Percentiles rank a stretch among this genome's conserved stretches.
phyloP scores from a whole-genome alignment of 2,113 vertebrate genomes.

The Manacus vitellinus region DNA sequence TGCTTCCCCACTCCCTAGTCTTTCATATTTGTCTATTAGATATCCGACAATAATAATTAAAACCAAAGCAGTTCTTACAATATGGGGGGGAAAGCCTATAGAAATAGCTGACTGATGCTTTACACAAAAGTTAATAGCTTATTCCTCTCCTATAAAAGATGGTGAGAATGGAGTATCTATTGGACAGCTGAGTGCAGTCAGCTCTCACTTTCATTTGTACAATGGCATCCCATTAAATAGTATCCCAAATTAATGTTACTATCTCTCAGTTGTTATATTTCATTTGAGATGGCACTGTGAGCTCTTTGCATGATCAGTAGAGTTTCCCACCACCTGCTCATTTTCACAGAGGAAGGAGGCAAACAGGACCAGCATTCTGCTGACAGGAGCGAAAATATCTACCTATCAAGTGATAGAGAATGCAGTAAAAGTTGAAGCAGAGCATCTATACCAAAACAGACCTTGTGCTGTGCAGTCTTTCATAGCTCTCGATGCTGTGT shows the following conservation, averaged over 20 bases:
- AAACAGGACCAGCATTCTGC: neutral
- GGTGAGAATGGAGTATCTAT: neutral
- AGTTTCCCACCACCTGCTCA: neutral
- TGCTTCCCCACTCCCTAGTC: rapidly evolving
- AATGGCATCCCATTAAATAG: neutral
- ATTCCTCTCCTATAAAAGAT: neutral
- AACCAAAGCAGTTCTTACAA: neutral
- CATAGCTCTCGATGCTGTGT: neutral
- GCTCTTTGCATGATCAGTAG: neutral
- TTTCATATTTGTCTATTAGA: neutral
- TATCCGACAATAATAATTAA: neutral
- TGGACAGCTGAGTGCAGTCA: neutral
- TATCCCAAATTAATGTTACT: conserved; percentile 3
- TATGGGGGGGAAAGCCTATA: neutral
- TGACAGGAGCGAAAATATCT: neutral
- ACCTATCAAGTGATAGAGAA: neutral
- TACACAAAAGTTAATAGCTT: neutral
- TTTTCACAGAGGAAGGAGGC: neutral
- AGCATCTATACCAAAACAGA: neutral
- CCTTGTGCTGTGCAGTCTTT: neutral
- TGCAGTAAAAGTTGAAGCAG: neutral
- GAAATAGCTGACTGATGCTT: neutral
- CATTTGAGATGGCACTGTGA: neutral
- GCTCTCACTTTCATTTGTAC: neutral
- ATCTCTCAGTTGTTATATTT: neutral